Conservation (phyloP, 2,888 invertebrate species). For the Operophtera brumata region DNA sequence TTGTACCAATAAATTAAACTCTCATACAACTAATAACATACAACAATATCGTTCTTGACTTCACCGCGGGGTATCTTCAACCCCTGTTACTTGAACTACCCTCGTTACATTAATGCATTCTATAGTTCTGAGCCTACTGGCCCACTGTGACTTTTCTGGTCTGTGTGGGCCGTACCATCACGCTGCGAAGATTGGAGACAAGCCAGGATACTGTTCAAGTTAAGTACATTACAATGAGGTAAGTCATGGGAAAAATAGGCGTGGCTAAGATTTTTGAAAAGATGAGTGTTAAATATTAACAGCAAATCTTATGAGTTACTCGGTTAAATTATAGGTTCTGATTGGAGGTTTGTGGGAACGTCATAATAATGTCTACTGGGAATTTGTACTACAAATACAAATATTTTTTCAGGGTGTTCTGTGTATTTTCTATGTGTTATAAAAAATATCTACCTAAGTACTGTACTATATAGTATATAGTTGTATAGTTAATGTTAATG, state of each 20-base stretch:
- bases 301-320: slow-evolving; percentile 2
- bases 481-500: too few species aligned
- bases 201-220: slow-evolving; percentile 28
- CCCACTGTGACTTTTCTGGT: too few species aligned
- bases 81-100: slow-evolving; percentile 29
- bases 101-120: slow-evolving; percentile 3
- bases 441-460: too few species aligned
- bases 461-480: too few species aligned
- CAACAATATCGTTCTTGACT: slow-evolving; percentile 53
- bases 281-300: slow-evolving; percentile 17
- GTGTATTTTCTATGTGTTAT: too few species aligned
- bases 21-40: slow-evolving; percentile 55
- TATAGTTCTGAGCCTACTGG: slow-evolving; percentile 1
- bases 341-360: neutral
- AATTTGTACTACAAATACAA: too few species aligned
- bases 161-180: slow-evolving; percentile 46
- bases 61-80: slow-evolving; percentile 54
- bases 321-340: slow-evolving; percentile 26
- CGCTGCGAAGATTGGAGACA: slow-evolving; percentile 58
- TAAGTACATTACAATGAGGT: slow-evolving; percentile 42
- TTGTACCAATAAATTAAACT: slow-evolving; percentile 63
- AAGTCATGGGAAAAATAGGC: slow-evolving; percentile 49
- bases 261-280: slow-evolving; percentile 21
- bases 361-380: too few species aligned
- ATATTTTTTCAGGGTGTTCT: too few species aligned